Conservation (phyloP, 2,888 invertebrate genomes). For the Pseudococcus viburni region DNA sequence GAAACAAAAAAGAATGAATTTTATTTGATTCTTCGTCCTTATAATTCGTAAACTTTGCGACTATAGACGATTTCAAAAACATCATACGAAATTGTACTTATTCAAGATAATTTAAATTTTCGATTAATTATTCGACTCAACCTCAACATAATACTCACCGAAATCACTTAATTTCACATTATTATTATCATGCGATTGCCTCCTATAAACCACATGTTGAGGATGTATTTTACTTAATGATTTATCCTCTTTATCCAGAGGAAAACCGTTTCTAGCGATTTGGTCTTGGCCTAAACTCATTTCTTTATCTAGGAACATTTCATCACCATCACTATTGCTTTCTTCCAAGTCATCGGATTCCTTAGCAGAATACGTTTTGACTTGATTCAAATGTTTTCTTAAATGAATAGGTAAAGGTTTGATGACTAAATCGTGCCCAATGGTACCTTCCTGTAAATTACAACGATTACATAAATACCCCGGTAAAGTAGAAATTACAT, state of each 20-base stretch:
- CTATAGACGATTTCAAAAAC: too few relatives aligned
- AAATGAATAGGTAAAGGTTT: constrained; percentile 86
- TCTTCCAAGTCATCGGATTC: constrained; percentile 81
- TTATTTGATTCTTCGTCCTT: too few relatives aligned
- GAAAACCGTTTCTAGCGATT: constrained; percentile 68
- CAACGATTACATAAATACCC: background rate
- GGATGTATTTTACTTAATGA: constrained; percentile 66
- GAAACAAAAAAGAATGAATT: too few relatives aligned
- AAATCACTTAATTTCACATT: constrained; percentile 78
- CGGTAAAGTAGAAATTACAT: background rate
- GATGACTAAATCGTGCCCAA: constrained; percentile 90
- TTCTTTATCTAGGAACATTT: constrained; percentile 68
- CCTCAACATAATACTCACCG: constrained; percentile 75
- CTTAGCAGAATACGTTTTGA: constrained; percentile 77
- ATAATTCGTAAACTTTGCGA: too few relatives aligned
- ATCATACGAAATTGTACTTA: too few relatives aligned
- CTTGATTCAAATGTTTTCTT: constrained; percentile 70
- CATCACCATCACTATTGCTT: constrained; percentile 69
- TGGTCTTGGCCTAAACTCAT: constrained; percentile 67
- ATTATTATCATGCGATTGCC: constrained; percentile 70
- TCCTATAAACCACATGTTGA: constrained; percentile 84
- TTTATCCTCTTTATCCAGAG: constrained; percentile 66
- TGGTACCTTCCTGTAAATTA: constrained; percentile 86
- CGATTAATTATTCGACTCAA: background rate
- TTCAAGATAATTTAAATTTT: too few relatives aligned